Base-by-base conservation (phyloP, 2,797 vertebrate genomes). In the Bryconaethiops microstoma region DNA sequence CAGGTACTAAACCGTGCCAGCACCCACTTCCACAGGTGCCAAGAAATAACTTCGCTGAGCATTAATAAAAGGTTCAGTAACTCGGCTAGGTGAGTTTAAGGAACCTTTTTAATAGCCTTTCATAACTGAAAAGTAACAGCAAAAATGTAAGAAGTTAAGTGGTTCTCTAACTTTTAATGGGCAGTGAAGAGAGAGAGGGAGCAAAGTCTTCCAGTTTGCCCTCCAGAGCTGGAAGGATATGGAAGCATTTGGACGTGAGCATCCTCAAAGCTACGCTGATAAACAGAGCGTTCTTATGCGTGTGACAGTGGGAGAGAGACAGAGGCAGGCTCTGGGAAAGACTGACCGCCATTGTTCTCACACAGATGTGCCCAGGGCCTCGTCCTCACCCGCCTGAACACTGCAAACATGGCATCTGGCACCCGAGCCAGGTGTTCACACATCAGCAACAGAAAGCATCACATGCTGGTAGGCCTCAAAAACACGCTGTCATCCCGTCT, bases 301-400 rank as follows among this genome's bases (percentile, higher is more conserved):
- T 76, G 77, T 78, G 60, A 69, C 65, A 52, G 55, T 54, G 40
- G 21, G 72, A 70, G 75, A 45, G 74, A 72, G 71, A 83, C 82
- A 71, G 67, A 71, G 68, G 62, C 60, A 60, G 78, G 76, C 78
- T 67, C 78, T 55, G 45, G 29, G 40, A 57, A 77, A 77, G 45
- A 82, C 80, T 84, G 85, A 74, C 59, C 21, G 12, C 21, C 78
- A 84, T 86, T 89, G 79, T 87, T 72, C 60, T 77, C 81, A 39
- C 55, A 59, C 85, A 87, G 87, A 87, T 86, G 83, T 84, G 80
- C 62, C 39, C 63, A 59, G 40, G 25, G 72, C n/a, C 65, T 48
- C 42, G 72, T 70, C 42, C 23, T 60, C 78, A 74, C 6, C 13
- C n/a, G 14, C 19, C 78, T 40, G 14, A 67, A 88, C 87, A 68